A percentile compares a stretch with the other conserved stretches of the same genome.
Conservation (phyloP, 2,113 vertebrate genomes). For the Myotis lucifugus region DNA sequence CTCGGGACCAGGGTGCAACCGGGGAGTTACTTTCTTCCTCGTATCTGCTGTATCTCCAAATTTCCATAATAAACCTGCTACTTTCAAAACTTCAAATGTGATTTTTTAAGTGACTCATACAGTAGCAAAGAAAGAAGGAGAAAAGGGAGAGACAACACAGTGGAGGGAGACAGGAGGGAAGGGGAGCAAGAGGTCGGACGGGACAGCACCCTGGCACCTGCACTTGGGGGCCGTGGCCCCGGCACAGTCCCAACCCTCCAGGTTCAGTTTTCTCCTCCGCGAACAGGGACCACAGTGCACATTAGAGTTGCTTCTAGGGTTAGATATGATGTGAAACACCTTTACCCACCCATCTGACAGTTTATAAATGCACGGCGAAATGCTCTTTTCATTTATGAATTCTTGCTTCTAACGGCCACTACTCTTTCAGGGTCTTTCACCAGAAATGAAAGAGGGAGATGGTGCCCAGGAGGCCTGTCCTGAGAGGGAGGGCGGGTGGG, state of each 20-base stretch:
- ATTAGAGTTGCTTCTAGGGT: neutral
- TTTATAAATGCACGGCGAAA: neutral
- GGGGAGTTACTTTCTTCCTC: neutral
- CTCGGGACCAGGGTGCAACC: no score
- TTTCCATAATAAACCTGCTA: neutral
- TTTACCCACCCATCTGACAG: neutral
- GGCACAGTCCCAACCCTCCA: neutral
- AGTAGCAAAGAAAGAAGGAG: neutral
- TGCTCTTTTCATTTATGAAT: neutral
- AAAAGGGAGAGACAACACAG: neutral
- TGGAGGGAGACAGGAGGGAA: no score
- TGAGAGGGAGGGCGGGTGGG: neutral
- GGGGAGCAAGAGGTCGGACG: neutral
- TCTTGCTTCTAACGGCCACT: neutral
- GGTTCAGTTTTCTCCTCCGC: neutral
- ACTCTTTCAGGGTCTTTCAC: neutral
- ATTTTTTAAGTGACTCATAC: neutral
- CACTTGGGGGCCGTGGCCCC: neutral
- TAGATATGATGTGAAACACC: neutral
- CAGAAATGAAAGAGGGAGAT: neutral
- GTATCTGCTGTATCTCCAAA: neutral
- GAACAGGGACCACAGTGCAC: accelerated
- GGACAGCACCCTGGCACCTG: neutral
- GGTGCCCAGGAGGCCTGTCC: neutral
- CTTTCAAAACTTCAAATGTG: neutral